Conservation (phyloP, 2,113 vertebrate genomes). For the Caretta caretta region DNA sequence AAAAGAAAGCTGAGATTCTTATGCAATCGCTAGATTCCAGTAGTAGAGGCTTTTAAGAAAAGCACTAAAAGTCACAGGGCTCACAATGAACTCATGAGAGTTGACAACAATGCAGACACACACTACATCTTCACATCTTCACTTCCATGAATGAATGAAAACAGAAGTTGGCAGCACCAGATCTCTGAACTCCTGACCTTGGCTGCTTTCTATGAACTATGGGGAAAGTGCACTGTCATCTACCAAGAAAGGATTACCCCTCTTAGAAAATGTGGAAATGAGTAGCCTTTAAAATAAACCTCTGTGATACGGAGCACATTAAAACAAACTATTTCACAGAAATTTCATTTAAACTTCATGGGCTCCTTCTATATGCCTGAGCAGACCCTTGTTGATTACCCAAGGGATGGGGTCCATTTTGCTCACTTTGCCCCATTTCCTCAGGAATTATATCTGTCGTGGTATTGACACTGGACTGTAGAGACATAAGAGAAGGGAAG, state of each 20-base stretch:
- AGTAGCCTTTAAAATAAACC: neutral
- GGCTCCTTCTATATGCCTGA: neutral
- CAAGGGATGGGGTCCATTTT: neutral
- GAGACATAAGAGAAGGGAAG: fast-evolving
- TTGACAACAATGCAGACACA: neutral
- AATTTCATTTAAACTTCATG: neutral
- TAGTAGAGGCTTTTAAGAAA: neutral
- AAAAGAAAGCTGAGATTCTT: neutral
- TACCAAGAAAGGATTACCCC: neutral
- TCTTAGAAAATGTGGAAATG: no score
- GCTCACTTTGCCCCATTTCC: neutral
- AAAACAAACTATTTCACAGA: neutral
- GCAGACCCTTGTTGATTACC: neutral
- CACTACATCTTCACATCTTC: neutral
- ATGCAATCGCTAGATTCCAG: neutral
- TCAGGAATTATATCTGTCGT: neutral
- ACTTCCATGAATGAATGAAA: neutral
- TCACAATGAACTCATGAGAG: neutral
- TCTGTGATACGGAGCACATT: neutral
- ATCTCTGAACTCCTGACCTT: neutral
- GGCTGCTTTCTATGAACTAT: neutral
- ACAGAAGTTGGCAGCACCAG: neutral
- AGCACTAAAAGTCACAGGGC: no score
- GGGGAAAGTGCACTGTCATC: neutral
- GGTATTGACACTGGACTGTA: neutral